Evolutionary conservation across 2,113 vertebrate genomes (phyloP), one percentile per base, ranked within the genome.

Genomic region (Leptobrachium leishanense): DNA sequence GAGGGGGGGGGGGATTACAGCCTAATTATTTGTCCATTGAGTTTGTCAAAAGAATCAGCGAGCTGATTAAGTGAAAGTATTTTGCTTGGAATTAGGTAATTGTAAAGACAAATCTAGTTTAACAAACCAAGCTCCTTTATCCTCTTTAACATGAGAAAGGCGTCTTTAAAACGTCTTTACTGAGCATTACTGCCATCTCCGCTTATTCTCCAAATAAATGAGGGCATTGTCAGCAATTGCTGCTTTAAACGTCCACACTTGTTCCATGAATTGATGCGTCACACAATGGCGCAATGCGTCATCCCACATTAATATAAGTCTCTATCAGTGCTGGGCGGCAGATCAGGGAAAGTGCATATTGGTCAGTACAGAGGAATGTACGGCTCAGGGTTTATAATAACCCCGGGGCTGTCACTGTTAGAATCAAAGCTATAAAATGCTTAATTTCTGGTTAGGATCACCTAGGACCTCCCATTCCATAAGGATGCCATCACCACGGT

Each of bases 381-480:
- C 65, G 76, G 62, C 43, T 72, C 57, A 63, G 57, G 57, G 15
- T 31, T 43, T 53, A 15, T 42, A 31, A 66, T 3, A 39, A 46
- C 31, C 10, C 20, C 55, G 10, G 13, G 55, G 44, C 43, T 65
- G 76, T 2, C 20, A 20, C n/a, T 20, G 39, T 64, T 64, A 1
- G 62, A 0, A 64, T 64, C 2, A 64, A 39, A 39, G n/a, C 6
- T 20, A 64, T 3, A 44, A 44, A 63, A 46, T 50, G 46, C 11
- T 15, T 69, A 42, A 69, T 6, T 69, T 69, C 43, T 13, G n/a
- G 43, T 4, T 7, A 54, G 59, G 43, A 54, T 31, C 31, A 31
- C 70, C 46, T 40, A 72, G 59, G 20, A 74, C 20, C 55, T 73
- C n/a, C 39, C 71, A 80, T 80, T 80, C 71, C 77, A 68, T 74